These are phyloP conservation scores for Ochropleura plecta DNA, from an alignment of 2,888 invertebrate species.

Conservation along the genomic window DNA sequence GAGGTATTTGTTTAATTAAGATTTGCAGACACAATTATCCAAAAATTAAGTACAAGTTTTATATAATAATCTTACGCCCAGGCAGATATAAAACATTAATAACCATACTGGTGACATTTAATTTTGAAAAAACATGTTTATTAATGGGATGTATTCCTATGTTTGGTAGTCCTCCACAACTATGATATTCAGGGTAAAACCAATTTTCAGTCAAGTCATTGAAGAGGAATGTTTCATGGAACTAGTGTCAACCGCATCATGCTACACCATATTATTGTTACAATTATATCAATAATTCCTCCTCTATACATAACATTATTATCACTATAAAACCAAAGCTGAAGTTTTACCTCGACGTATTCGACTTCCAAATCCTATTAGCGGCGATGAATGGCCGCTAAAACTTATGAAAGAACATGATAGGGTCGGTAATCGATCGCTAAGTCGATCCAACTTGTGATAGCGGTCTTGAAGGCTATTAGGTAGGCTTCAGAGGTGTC, in stretches of 20 bases:
- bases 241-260: no score
- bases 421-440: conserved; percentile 54
- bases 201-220: no score
- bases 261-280: neutral
- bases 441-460: conserved; percentile 37
- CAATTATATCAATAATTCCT: neutral
- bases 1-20: no score
- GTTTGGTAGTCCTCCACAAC: no score
- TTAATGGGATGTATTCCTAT: no score
- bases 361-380: conserved; percentile 41
- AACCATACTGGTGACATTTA: no score
- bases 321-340: conserved; percentile 32
- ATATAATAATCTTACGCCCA: neutral
- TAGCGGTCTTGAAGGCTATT: conserved; percentile 9
- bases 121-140: no score
- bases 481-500: conserved; percentile 25
- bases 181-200: no score
- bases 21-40: no score
- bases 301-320: conserved; percentile 24
- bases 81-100: neutral
- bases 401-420: conserved; percentile 56
- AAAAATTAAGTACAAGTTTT: neutral
- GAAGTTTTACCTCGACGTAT: conserved; percentile 19
- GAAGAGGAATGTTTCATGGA: no score
- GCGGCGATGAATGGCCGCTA: conserved; percentile 37